These are phyloP conservation scores for Salminus brasiliensis DNA, from an alignment of 2,113 vertebrate species.

Conservation along the genomic window DNA sequence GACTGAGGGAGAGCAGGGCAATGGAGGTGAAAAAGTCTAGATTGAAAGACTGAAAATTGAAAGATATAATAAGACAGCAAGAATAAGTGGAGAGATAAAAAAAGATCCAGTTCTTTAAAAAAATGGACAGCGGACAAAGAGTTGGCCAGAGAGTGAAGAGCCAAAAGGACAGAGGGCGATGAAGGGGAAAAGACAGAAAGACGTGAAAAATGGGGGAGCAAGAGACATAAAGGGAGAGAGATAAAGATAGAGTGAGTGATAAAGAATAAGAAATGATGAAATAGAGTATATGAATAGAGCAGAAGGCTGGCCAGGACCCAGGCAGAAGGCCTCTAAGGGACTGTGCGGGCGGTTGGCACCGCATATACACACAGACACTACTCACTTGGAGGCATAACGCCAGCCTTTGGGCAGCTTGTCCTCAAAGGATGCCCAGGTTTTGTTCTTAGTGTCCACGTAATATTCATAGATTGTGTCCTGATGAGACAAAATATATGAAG, in stretches of 20 bases:
- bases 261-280: conserved; percentile 15
- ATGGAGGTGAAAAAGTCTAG: conserved; percentile 36
- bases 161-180: conserved; percentile 35
- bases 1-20: conserved; percentile 18
- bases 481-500: not conserved
- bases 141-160: conserved; percentile 25
- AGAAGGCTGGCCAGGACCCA: conserved; percentile 38
- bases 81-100: conserved; percentile 30
- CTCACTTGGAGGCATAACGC: conserved; percentile 83
- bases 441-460: conserved; percentile 83
- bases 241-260: conserved; percentile 9
- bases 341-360: conserved; percentile 31
- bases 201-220: conserved; percentile 26
- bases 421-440: conserved; percentile 85
- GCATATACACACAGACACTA: conserved; percentile 32
- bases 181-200: conserved; percentile 29
- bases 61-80: conserved; percentile 45
- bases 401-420: conserved; percentile 84
- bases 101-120: conserved; percentile 23
- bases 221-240: conserved; percentile 4
- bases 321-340: conserved; percentile 29
- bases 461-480: conserved; percentile 88
- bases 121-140: conserved; percentile 36
- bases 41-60: conserved; percentile 42
- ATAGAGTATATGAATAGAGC: conserved; percentile 38